phyloP scores from a whole-genome alignment of 2,797 vertebrate genomes.

The Sebastes reedi region DNA sequence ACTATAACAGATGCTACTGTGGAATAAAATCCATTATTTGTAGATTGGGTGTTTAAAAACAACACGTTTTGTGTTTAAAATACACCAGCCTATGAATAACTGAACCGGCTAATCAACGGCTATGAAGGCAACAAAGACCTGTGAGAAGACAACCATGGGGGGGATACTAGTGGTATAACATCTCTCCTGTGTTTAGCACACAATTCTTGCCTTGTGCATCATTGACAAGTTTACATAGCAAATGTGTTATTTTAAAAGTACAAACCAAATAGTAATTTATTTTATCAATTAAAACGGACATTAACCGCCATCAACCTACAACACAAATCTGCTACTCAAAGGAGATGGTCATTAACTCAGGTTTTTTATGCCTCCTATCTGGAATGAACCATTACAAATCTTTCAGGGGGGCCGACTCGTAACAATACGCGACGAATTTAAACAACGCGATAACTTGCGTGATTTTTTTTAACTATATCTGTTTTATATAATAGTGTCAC shows the following conservation, averaged over 20 bases:
- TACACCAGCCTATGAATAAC: neutral
- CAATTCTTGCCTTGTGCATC: constrained; percentile 11
- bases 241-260: neutral
- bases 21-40: neutral
- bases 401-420: constrained; percentile 55
- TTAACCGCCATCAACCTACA: constrained; percentile 42
- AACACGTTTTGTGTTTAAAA: neutral
- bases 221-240: constrained; percentile 37
- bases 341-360: constrained; percentile 79
- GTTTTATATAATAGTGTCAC: neutral
- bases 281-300: constrained; percentile 43
- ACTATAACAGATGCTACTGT: neutral
- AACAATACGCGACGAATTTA: constrained; percentile 27
- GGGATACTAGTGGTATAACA: constrained; percentile 40
- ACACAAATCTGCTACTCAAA: constrained; percentile 66
- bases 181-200: constrained; percentile 34
- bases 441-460: neutral
- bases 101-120: constrained; percentile 35
- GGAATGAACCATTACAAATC: constrained; percentile 73
- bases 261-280: neutral
- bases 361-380: constrained; percentile 83
- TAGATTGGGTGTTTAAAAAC: neutral
- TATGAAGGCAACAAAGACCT: constrained; percentile 70
- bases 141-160: constrained; percentile 53
- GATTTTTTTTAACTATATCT: neutral